Evolutionary conservation across 2,113 vertebrate genomes (phyloP).

Genomic region (Phylloscopus trochilus): DNA sequence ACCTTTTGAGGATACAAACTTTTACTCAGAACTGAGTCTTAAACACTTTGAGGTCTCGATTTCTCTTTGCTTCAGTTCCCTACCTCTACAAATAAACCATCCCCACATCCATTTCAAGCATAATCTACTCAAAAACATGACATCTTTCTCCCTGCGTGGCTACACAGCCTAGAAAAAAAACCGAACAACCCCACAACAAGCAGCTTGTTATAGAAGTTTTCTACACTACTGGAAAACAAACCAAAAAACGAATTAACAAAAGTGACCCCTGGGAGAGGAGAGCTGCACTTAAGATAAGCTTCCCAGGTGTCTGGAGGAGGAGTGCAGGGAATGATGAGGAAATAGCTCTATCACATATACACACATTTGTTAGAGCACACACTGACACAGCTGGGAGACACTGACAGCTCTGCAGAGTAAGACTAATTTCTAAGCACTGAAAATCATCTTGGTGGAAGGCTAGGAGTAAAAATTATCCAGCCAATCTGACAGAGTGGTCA

Average conservation of each 20-base stretch:
- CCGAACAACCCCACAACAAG: background rate
- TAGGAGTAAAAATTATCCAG: constrained; percentile 16
- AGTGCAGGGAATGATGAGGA: constrained; percentile 16
- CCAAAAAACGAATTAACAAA: background rate
- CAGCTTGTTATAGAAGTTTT: background rate
- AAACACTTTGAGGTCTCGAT: background rate
- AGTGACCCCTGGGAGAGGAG: background rate
- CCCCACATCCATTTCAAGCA: background rate
- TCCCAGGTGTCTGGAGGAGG: background rate
- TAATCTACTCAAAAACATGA: background rate
- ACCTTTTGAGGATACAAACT: background rate
- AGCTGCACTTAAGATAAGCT: constrained; percentile 14
- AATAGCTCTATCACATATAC: background rate
- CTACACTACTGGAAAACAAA: background rate
- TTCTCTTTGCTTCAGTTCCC: background rate
- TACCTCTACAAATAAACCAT: background rate
- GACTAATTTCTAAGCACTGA: constrained; percentile 16
- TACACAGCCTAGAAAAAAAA: background rate
- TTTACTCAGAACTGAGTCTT: background rate
- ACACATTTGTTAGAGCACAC: constrained; percentile 30
- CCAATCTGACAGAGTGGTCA: constrained; percentile 12
- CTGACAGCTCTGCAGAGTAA: constrained; percentile 31
- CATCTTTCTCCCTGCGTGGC: background rate
- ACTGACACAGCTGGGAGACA: constrained; percentile 12
- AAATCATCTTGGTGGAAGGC: constrained; percentile 8